Conservation (phyloP, 2,888 invertebrate genomes). For the Adela reaumurella region DNA sequence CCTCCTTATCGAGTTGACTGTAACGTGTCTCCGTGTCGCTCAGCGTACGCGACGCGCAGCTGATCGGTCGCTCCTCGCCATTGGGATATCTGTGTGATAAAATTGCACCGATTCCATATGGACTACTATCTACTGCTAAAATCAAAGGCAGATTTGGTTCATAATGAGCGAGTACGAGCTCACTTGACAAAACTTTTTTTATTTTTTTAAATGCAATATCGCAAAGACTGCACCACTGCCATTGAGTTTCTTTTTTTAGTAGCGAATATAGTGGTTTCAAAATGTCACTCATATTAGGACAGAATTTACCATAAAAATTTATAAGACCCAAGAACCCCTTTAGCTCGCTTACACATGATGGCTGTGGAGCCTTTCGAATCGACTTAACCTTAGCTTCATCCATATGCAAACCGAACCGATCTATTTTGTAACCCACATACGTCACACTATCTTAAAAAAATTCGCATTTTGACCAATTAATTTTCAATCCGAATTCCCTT, state of each 20-base stretch:
- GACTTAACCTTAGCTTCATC: slow-evolving; percentile 4
- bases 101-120: slow-evolving; percentile 11
- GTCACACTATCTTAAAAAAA: too few species aligned
- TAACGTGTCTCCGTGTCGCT: slow-evolving; percentile 9
- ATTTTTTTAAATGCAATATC: background rate
- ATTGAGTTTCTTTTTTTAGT: background rate
- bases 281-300: too few species aligned
- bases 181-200: background rate
- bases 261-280: too few species aligned
- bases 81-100: slow-evolving; percentile 1
- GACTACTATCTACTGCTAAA: slow-evolving; percentile 12
- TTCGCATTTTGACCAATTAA: too few species aligned
- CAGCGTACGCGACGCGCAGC: slow-evolving; percentile 10
- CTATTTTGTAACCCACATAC: slow-evolving; percentile 4
- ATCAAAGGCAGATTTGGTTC: slow-evolving; percentile 10
- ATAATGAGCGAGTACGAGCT: slow-evolving; percentile 12
- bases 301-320: too few species aligned
- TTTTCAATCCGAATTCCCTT: too few species aligned
- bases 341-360: too few species aligned
- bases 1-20: slow-evolving; percentile 11
- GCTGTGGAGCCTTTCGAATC: too few species aligned
- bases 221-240: slow-evolving; percentile 3
- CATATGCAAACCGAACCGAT: slow-evolving; percentile 9
- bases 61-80: slow-evolving; percentile 8
- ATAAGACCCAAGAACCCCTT: too few species aligned